A percentile compares a stretch with the other conserved stretches of the same genome.
These are phyloP conservation scores for Calonectris borealis DNA, from an alignment of 2,113 vertebrate genomes.

Conservation along the genomic window DNA sequence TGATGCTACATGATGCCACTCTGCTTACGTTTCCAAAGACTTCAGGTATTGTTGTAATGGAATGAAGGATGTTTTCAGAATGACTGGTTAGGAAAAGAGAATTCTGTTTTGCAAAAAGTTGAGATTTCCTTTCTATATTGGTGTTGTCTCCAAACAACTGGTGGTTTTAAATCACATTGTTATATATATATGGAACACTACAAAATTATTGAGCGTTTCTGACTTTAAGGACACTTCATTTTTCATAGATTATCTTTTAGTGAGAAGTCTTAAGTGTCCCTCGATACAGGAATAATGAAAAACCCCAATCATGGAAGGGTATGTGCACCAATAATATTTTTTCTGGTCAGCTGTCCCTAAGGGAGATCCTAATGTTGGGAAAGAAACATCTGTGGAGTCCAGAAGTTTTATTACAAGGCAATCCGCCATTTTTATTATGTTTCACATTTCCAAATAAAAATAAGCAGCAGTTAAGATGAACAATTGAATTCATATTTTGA, in stretches of 20 bases:
- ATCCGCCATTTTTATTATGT: slow-evolving; percentile 18
- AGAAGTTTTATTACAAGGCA: neutral
- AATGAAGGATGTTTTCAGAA: neutral
- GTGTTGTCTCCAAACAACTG: neutral
- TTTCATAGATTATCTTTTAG: slow-evolving; percentile 41
- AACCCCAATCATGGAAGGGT: slow-evolving; percentile 50
- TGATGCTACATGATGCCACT: neutral
- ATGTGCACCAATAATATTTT: slow-evolving; percentile 11
- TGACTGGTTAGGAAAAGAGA: neutral
- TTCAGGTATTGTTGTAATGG: neutral
- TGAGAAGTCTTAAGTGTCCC: slow-evolving; percentile 48
- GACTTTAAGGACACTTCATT: slow-evolving; percentile 34
- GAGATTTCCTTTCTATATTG: neutral
- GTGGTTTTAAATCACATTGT: neutral
- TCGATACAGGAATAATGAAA: slow-evolving; percentile 58
- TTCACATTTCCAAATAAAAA: neutral
- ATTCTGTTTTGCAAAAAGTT: neutral
- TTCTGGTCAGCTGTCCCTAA: slow-evolving; percentile 66
- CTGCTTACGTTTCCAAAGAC: neutral
- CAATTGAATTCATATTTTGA: neutral
- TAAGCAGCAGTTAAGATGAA: neutral
- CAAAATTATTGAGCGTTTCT: neutral
- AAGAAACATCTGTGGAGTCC: neutral
- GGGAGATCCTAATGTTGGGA: slow-evolving; percentile 68
- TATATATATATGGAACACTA: neutral